Percentiles rank a stretch among this genome's conserved stretches.
phyloP scores from a whole-genome alignment of 2,113 vertebrate species.

The Coreoperca whiteheadi region DNA sequence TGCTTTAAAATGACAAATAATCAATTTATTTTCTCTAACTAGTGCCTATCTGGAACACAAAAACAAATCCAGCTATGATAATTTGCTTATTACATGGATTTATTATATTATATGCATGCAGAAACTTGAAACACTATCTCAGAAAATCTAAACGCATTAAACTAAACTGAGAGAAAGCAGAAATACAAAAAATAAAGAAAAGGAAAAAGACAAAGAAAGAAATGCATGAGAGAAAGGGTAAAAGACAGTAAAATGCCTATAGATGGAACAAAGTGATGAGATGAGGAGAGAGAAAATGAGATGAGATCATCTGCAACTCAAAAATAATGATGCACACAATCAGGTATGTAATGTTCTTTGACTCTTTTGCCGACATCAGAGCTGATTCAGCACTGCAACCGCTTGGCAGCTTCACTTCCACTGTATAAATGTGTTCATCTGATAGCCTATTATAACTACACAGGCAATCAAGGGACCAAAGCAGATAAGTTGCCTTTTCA shows the following conservation, averaged over 20 bases:
- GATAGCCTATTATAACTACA: slow-evolving; percentile 50
- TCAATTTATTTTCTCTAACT: neutral
- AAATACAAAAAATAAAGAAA: neutral
- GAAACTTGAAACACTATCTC: neutral
- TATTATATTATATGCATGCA: too few species aligned
- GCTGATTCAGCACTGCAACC: slow-evolving; percentile 36
- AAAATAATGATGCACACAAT: slow-evolving; percentile 64
- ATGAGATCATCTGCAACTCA: slow-evolving; percentile 21
- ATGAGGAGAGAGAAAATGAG: slow-evolving; percentile 33
- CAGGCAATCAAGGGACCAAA: slow-evolving; percentile 41
- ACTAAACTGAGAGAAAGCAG: neutral
- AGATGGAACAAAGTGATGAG: slow-evolving; percentile 8
- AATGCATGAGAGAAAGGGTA: neutral
- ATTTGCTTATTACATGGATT: neutral
- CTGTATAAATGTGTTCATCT: slow-evolving; percentile 50
- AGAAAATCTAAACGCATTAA: slow-evolving; percentile 4
- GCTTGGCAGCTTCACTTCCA: slow-evolving; percentile 38
- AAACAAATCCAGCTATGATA: slow-evolving; percentile 38
- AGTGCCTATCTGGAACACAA: slow-evolving; percentile 20
- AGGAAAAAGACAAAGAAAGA: neutral
- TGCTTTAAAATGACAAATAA: slow-evolving; percentile 6
- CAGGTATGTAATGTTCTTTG: slow-evolving; percentile 58
- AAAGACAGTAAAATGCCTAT: slow-evolving; percentile 4
- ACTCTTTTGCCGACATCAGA: slow-evolving; percentile 50
- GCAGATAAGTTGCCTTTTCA: slow-evolving; percentile 35